These are phyloP conservation scores for Eulemur albifrons DNA, from an alignment of 2,797 vertebrate genomes.

Conservation along the genomic window DNA sequence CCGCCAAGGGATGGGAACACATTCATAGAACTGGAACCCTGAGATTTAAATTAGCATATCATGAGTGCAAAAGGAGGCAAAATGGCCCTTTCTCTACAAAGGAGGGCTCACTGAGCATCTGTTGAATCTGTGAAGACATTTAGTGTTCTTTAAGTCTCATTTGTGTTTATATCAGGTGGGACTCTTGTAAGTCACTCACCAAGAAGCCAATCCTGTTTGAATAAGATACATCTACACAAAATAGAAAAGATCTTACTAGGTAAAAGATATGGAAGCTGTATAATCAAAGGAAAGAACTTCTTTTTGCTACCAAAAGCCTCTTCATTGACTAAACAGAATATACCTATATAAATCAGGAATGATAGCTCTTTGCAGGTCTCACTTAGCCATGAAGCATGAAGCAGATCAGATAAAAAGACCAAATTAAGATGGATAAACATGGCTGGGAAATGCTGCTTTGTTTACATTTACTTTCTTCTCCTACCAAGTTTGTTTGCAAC, in stretches of 20 bases:
- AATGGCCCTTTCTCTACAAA: not conserved
- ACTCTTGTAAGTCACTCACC: not conserved
- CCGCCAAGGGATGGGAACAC: not conserved
- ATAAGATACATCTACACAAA: not conserved
- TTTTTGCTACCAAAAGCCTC: not conserved
- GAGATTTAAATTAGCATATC: not conserved
- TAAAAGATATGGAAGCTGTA: not conserved
- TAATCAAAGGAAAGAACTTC: not conserved
- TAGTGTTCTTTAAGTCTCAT: not conserved
- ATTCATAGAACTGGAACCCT: not conserved
- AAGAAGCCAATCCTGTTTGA: not conserved
- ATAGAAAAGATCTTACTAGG: not conserved
- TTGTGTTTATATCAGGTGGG: not conserved
- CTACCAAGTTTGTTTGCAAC: slow-evolving; percentile 83
- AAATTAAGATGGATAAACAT: slow-evolving; percentile 67
- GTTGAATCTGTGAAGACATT: not conserved
- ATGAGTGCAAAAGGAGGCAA: not conserved
- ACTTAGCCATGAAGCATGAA: slow-evolving; percentile 46
- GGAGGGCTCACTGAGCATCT: not conserved
- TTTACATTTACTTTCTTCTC: slow-evolving; percentile 77
- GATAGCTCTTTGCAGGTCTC: slow-evolving; percentile 58
- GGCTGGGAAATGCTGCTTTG: slow-evolving; percentile 50
- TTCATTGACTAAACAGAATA: not conserved
- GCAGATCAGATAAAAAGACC: slow-evolving; percentile 38
- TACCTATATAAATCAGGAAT: not conserved